Evolutionary conservation across 2,888 invertebrate genomes (phyloP).

Genomic region (Panzeria rudis): DNA sequence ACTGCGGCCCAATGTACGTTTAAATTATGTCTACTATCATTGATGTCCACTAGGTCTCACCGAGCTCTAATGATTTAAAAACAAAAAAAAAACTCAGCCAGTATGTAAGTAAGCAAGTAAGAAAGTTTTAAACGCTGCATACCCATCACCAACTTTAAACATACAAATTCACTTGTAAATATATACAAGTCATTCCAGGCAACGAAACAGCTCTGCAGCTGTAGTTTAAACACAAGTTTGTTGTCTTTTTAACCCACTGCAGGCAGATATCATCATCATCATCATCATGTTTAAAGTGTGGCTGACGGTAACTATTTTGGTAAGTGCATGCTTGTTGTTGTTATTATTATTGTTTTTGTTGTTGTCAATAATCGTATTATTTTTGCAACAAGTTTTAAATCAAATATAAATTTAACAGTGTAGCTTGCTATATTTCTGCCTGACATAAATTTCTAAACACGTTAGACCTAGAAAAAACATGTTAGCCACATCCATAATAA

Average conservation of each 20-base stretch:
- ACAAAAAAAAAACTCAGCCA: constrained; percentile 34
- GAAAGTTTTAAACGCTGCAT: constrained; percentile 32
- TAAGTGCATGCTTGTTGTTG: constrained; percentile 12
- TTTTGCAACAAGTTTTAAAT: constrained; percentile 24
- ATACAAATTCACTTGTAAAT: neutral
- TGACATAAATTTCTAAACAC: constrained; percentile 23
- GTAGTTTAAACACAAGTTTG: constrained; percentile 26
- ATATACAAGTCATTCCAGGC: constrained; percentile 21
- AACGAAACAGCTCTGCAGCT: neutral
- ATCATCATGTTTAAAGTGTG: neutral
- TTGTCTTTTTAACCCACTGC: constrained; percentile 20
- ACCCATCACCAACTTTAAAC: constrained; percentile 18
- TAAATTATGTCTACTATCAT: constrained; percentile 63
- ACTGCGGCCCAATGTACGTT: constrained; percentile 59
- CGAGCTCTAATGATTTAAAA: constrained; percentile 51
- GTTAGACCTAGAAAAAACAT: constrained; percentile 18
- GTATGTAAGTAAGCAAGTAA: constrained; percentile 30
- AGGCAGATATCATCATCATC: neutral
- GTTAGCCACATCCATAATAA: constrained; percentile 15
- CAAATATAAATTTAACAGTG: constrained; percentile 1
- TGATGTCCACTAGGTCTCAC: constrained; percentile 49
- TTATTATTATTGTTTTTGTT: neutral
- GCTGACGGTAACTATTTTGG: neutral
- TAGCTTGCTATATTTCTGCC: neutral
- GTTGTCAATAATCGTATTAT: neutral